Conservation (phyloP, 2,888 invertebrate species). For the Cephus sareptanus region DNA sequence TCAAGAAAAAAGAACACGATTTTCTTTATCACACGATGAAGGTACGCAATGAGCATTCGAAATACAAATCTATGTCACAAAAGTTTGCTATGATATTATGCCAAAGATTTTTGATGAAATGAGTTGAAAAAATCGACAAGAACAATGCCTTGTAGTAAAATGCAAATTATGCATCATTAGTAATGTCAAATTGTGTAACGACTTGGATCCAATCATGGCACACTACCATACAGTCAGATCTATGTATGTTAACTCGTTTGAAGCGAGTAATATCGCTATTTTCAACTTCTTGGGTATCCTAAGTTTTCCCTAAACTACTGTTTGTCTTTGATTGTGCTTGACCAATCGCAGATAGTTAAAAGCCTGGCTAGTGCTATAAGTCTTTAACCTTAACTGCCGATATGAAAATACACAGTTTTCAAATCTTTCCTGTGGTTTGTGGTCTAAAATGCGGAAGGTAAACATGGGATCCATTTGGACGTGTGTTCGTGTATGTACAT, state of each 20-base stretch:
- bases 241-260: background rate
- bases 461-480: too few species aligned
- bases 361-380: background rate
- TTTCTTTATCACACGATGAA: slow-evolving; percentile 90
- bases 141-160: background rate
- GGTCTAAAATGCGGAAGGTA: too few species aligned
- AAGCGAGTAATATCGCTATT: background rate
- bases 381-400: too few species aligned
- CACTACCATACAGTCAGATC: background rate
- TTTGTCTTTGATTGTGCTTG: background rate
- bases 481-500: too few species aligned
- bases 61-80: background rate
- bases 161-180: background rate
- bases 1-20: slow-evolving; percentile 68
- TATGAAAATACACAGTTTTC: too few species aligned
- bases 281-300: background rate
- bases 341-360: background rate
- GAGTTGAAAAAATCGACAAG: background rate
- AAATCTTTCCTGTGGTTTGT: too few species aligned
- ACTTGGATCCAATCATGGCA: background rate
- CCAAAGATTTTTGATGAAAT: background rate
- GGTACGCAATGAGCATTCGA: slow-evolving; percentile 35
- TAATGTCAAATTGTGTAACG: background rate
- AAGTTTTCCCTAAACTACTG: background rate
- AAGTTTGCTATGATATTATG: background rate